Base-by-base conservation (phyloP, 2,888 invertebrate genomes). In the Amblyjoppa proteus region DNA sequence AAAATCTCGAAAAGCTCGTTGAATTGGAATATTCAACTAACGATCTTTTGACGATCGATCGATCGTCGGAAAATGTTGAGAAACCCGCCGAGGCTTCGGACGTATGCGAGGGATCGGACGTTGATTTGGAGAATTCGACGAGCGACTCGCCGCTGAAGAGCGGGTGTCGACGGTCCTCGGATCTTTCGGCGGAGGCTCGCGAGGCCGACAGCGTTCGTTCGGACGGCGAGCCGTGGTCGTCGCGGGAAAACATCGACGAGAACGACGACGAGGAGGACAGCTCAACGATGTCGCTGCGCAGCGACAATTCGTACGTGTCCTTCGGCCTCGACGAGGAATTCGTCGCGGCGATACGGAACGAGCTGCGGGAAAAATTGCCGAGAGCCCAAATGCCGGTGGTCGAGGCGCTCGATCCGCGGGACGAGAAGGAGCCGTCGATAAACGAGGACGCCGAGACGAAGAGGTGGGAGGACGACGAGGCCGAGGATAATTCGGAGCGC, bases 311-410 rank as follows among this genome's bases (percentile, higher is more conserved):
- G 66, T 95, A 96, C 86, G 95, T 96, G 28, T 95, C 95, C 0
- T 95, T 96, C 81, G 95, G 95, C 25, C 94, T 97, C 84, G 96
- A 97, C 90, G 97, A 96, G 90, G 97, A 96, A 90, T 96, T 96
- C 88, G 96, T 97, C 89, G 95, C 96, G 56, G 97, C 97, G 0
- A 95, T 97, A 83, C 94, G 97, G 84, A 96, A 96, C 89, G 97
- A 97, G 92, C 93, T 97, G 66, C 95, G 96, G 88, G 95, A 96
- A 89, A 97, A 97, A 92, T 94, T 97, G 87, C 97, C 97, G 11
- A 95, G 96, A 83, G 96, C 96, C 69, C 96, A 96, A 94, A 93
- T 92, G 92, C 88, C 92, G n/a, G 91, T 94, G 6, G 87, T 93
- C 11, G 94, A 94, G 81, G 88, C 91, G 7, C 89, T 90, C 49